These are phyloP conservation scores for Cephalopterus ornatus DNA, from an alignment of 2,113 vertebrate genomes.

Conservation along the genomic window DNA sequence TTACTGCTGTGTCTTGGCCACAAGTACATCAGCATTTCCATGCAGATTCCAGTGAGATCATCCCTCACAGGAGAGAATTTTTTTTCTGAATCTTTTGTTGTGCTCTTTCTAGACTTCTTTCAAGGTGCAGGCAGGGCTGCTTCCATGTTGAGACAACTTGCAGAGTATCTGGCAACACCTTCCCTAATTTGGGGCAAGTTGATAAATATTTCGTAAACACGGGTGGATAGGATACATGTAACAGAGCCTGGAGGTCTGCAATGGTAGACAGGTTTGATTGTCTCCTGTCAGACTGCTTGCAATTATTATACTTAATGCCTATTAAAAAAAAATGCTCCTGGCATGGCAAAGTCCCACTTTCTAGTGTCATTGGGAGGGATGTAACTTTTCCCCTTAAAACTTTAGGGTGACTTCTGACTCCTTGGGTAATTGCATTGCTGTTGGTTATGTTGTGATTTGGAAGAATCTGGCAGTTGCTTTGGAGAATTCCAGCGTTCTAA, in stretches of 20 bases:
- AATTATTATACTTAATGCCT: not conserved
- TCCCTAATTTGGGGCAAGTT: not conserved
- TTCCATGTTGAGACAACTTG: not conserved
- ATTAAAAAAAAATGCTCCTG: not conserved
- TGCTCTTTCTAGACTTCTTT: not conserved
- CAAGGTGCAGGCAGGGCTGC: not conserved
- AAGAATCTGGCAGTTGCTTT: not conserved
- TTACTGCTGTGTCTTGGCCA: not conserved
- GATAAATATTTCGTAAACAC: not conserved
- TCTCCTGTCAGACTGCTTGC: not conserved
- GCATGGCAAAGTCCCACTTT: not conserved
- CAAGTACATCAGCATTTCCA: fast-evolving
- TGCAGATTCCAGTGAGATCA: not conserved
- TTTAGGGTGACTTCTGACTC: not conserved
- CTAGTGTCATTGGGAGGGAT: not conserved
- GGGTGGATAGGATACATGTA: fast-evolving
- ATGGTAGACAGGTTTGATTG: not conserved
- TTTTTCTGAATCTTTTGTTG: not conserved
- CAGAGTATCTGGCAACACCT: not conserved
- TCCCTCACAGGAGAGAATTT: not conserved
- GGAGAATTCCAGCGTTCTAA: not conserved
- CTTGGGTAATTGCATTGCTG: not conserved
- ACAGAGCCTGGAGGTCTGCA: not conserved
- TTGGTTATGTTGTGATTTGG: not conserved
- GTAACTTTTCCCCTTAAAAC: not conserved